Evolutionary conservation across 1,140 invertebrate species (phyloP), one percentile per base, ranked within the genome.

Genomic region (Drosophila subobscura): DNA sequence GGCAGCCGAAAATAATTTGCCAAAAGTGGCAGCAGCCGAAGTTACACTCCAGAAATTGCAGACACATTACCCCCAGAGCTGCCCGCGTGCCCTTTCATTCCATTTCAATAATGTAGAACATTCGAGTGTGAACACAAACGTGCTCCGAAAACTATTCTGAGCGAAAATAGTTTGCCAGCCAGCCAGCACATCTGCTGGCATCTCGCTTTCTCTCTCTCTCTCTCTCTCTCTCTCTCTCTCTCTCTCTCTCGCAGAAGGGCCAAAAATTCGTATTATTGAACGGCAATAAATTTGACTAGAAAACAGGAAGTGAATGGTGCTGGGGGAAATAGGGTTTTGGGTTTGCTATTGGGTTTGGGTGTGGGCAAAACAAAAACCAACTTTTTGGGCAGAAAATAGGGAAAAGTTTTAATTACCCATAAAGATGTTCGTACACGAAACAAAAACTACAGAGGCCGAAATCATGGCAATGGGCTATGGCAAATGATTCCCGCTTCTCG

Each of bases 321-420:
- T 22, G n/a, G 29, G 7, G 5, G 47, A 8, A 25, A 5, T 37
- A n/a, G 29, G 45, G 27, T 27, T n/a, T 27, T 54, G 22, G 22
- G 23, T 12, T 44, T 52, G 53, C 23, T 22, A 27, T 12, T 25
- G 40, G 42, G 6, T 8, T 7, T 45, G 20, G 12, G 40, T 58
- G n/a, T 68, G 51, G 50, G 51, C 50, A 70, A 68, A 68, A 68
- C 56, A 51, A 75, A 68, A 89, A 77, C 73, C 78, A 84, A 89
- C 79, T 76, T 68, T 76, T 37, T 61, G 66, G 77, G 70, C 63
- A 71, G 16, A 81, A 85, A 89, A 89, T 89, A 80, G 72, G 71
- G 14, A 89, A 89, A 89, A 89, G 77, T 89, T 89, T 89, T 89
- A 89, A 89, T 89, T 89, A 89, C 85, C 85, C 85, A 89, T 89